Percentiles rank a stretch among this genome's conserved stretches.
Evolutionary conservation across 2,797 vertebrate species (phyloP).

Genomic region (Sylvilagus floridanus): DNA sequence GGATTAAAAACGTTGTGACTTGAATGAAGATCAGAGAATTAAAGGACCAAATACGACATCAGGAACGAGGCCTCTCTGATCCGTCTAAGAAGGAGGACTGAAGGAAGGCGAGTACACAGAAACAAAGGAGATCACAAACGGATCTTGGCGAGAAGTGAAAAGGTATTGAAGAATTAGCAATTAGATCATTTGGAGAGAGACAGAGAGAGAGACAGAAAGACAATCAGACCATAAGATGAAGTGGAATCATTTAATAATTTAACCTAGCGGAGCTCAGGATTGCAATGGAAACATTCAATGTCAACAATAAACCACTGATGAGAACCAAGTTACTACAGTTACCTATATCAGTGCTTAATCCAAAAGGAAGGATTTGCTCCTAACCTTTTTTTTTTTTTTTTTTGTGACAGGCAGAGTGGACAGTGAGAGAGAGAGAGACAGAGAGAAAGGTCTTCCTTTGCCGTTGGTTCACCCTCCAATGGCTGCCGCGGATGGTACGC

Average conservation of each 20-base stretch:
- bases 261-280: neutral
- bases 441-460: too few species aligned
- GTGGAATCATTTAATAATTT: neutral
- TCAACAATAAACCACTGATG: neutral
- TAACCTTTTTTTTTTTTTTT: neutral
- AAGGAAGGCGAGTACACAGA: neutral
- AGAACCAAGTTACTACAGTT: neutral
- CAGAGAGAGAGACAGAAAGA: neutral
- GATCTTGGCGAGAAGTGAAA: neutral
- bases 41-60: neutral
- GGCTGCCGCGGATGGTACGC: too few species aligned
- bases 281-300: slow-evolving; percentile 28
- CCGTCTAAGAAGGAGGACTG: neutral
- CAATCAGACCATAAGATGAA: neutral
- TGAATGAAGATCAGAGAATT: neutral
- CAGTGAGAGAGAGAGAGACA: too few species aligned
- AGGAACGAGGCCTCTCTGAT: neutral
- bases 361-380: neutral
- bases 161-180: neutral
- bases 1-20: neutral
- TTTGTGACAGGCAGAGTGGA: too few species aligned
- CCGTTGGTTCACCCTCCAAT: too few species aligned
- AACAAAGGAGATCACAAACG: slow-evolving; percentile 10
- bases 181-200: neutral
- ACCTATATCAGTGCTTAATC: neutral